These are phyloP conservation scores for Panonychus citri DNA, from an alignment of 1,140 invertebrate species.

Conservation along the genomic window DNA sequence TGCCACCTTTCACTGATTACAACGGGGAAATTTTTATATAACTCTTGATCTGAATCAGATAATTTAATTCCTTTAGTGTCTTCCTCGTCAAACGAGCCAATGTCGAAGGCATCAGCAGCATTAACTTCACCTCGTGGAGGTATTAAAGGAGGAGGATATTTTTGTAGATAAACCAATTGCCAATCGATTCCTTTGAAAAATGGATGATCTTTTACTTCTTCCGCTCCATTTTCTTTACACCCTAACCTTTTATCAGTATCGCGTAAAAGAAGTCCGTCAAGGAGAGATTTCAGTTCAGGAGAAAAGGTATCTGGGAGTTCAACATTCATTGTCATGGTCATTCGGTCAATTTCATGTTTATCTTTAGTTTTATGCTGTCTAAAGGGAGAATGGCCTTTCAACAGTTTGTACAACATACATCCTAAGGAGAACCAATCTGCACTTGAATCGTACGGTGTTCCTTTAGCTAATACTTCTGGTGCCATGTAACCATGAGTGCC, in stretches of 20 bases:
- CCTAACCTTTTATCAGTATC: conserved; percentile 89
- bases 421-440: conserved; percentile 99
- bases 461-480: conserved; percentile 90
- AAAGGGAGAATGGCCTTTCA: conserved; percentile 98
- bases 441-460: conserved; percentile 91
- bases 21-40: conserved; percentile 95
- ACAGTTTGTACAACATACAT: conserved; percentile 97
- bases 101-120: conserved; percentile 98
- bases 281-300: conserved; percentile 56
- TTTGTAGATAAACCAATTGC: conserved; percentile 93
- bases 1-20: conserved; percentile 98
- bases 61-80: conserved; percentile 97
- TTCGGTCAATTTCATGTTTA: conserved; percentile 97
- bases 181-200: conserved; percentile 96
- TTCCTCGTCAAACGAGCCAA: conserved; percentile 98
- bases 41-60: conserved; percentile 84
- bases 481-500: conserved; percentile 99
- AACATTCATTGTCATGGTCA: conserved; percentile 98
- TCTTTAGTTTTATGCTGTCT: conserved; percentile 98
- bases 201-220: conserved; percentile 89
- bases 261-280: conserved; percentile 76
- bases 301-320: conserved; percentile 94
- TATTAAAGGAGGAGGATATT: conserved; percentile 90
- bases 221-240: conserved; percentile 69
- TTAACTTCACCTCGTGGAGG: conserved; percentile 97